A percentile compares a stretch with the other conserved stretches of the same genome.
Conservation (phyloP, 2,113 vertebrate species). For the Saguinus midas region DNA sequence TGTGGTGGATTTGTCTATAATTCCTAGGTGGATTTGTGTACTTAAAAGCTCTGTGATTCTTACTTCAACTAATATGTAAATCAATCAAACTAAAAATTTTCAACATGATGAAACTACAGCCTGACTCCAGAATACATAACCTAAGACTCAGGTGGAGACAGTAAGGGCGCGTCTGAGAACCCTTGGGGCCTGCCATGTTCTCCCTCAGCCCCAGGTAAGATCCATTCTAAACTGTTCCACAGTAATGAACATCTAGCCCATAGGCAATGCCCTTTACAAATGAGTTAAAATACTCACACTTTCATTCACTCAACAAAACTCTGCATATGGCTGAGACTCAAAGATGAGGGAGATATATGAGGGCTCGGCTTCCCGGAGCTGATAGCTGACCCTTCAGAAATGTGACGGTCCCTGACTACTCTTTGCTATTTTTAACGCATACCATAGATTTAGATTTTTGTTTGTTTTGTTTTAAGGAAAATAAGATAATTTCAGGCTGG, state of each 20-base stretch:
- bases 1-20: neutral
- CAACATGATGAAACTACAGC: neutral
- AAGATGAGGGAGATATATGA: rapidly evolving
- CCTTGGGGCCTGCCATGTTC: neutral
- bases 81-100: constrained; percentile 14
- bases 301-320: neutral
- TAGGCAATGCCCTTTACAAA: neutral
- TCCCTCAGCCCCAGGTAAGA: neutral
- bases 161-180: neutral
- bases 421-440: neutral
- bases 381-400: neutral
- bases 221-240: neutral
- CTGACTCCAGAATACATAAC: neutral
- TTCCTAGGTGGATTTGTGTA: neutral
- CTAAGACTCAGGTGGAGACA: neutral
- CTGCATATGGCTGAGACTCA: neutral
- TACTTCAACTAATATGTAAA: constrained; percentile 34
- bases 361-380: neutral
- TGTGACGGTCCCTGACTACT: rapidly evolving
- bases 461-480: too few species aligned
- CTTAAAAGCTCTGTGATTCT: constrained; percentile 6
- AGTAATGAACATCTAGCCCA: neutral
- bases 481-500: too few species aligned
- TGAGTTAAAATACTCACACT: neutral
- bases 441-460: neutral